A percentile compares a stretch with the other conserved stretches of the same genome.
Evolutionary conservation across 2,888 invertebrate species (phyloP).

Genomic region (Nasonovia ribisnigri): DNA sequence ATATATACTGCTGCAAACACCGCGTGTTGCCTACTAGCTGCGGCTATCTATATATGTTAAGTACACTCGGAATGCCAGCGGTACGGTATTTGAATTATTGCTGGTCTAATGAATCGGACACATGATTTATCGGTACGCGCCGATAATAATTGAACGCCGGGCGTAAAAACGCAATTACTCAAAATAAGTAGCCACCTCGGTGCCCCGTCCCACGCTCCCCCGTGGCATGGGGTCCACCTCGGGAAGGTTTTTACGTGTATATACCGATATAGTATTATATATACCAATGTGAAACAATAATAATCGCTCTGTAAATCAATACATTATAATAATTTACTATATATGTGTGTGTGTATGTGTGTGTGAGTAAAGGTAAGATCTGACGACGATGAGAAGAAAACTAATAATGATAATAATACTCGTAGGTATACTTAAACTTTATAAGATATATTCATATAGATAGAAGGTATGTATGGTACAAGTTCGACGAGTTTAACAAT

Average conservation of each 20-base stretch:
- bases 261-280: background rate
- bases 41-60: background rate
- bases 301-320: conserved; percentile 49
- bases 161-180: conserved; percentile 63
- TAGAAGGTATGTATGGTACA: too few species aligned
- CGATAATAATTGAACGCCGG: conserved; percentile 63
- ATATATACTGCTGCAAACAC: background rate
- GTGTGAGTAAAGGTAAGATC: background rate
- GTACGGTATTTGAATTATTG: conserved; percentile 60
- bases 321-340: background rate
- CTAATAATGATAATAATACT: conserved; percentile 11
- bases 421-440: background rate
- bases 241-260: background rate
- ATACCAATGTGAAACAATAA: conserved; percentile 45
- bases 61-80: conserved; percentile 45
- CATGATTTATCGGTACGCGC: conserved; percentile 62
- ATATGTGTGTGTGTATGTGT: too few species aligned
- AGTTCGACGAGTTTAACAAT: background rate
- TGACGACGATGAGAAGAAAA: conserved; percentile 10
- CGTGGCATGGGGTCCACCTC: conserved; percentile 49
- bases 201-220: conserved; percentile 56
- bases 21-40: background rate
- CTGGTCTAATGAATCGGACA: conserved; percentile 64
- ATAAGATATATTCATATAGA: background rate
- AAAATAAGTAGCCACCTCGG: conserved; percentile 63